These are phyloP conservation scores for Chrysolina americana DNA, from an alignment of 2,888 invertebrate species.

Conservation along the genomic window DNA sequence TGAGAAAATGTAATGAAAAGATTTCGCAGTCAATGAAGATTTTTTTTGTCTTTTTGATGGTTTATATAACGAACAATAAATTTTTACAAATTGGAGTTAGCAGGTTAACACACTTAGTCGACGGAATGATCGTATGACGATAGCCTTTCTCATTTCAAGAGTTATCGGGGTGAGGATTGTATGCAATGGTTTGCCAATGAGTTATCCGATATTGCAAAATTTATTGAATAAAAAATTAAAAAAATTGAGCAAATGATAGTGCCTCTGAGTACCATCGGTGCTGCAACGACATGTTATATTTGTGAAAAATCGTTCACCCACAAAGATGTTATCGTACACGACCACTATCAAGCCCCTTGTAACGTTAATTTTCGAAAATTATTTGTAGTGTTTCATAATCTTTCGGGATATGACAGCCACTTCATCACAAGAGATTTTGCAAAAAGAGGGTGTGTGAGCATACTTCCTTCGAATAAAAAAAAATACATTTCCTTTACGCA, in stretches of 20 bases:
- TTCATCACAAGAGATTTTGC: slow-evolving; percentile 58
- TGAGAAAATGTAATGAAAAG: not conserved
- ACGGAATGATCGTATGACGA: slow-evolving; percentile 55
- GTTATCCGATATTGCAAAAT: slow-evolving; percentile 43
- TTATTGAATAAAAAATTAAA: slow-evolving; percentile 35
- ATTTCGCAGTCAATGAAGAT: slow-evolving; percentile 45
- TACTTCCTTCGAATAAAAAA: slow-evolving; percentile 59
- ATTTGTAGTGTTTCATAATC: slow-evolving; percentile 60
- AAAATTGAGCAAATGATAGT: not conserved
- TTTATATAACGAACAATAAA: too few species aligned
- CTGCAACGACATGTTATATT: not conserved
- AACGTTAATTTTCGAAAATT: slow-evolving; percentile 60
- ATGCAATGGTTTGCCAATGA: slow-evolving; percentile 51
- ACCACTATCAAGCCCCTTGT: slow-evolving; percentile 45
- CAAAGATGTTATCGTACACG: slow-evolving; percentile 49
- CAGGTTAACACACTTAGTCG: too few species aligned
- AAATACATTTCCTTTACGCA: too few species aligned
- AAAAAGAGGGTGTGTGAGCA: slow-evolving; percentile 43
- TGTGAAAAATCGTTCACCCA: slow-evolving; percentile 29
- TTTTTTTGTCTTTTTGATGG: too few species aligned
- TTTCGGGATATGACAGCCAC: slow-evolving; percentile 58
- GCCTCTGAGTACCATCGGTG: not conserved
- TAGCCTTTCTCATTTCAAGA: not conserved
- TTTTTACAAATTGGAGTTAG: too few species aligned
- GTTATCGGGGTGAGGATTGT: slow-evolving; percentile 49